These are phyloP conservation scores for Dichetophora obliterata DNA, from an alignment of 2,888 invertebrate genomes.

Conservation along the genomic window DNA sequence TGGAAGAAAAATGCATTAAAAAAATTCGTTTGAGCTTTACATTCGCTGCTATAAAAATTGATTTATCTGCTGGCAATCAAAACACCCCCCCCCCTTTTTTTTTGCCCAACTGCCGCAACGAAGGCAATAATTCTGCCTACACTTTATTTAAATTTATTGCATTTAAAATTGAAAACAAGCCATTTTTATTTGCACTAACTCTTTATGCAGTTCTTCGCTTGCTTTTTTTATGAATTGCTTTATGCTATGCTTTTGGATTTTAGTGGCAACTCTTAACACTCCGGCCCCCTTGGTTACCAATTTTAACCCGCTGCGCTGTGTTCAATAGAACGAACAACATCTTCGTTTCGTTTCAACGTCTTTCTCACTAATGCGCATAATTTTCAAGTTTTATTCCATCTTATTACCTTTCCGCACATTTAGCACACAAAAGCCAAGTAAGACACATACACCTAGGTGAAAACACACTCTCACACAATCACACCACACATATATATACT, in stretches of 20 bases:
- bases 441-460: slow-evolving; percentile 13
- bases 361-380: slow-evolving; percentile 53
- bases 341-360: slow-evolving; percentile 1
- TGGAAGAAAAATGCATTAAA: neutral
- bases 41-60: slow-evolving; percentile 24
- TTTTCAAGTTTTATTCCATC: slow-evolving; percentile 63
- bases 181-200: slow-evolving; percentile 21
- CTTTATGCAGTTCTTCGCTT: slow-evolving; percentile 1
- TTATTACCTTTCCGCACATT: slow-evolving; percentile 58
- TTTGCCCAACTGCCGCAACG: neutral
- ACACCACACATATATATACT: slow-evolving; percentile 10
- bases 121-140: neutral
- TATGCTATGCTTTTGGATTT: neutral
- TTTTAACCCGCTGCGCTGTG: neutral
- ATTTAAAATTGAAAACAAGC: slow-evolving; percentile 36
- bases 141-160: slow-evolving; percentile 36
- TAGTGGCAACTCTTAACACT: neutral
- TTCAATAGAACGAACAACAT: neutral
- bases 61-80: slow-evolving; percentile 10
- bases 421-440: slow-evolving; percentile 38
- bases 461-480: neutral
- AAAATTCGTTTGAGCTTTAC: neutral
- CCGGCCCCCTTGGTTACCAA: neutral
- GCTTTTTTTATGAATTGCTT: slow-evolving; percentile 9
- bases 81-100: neutral